Conservation (phyloP, 2,797 vertebrate species). For the Gymnopithys bicolor region DNA sequence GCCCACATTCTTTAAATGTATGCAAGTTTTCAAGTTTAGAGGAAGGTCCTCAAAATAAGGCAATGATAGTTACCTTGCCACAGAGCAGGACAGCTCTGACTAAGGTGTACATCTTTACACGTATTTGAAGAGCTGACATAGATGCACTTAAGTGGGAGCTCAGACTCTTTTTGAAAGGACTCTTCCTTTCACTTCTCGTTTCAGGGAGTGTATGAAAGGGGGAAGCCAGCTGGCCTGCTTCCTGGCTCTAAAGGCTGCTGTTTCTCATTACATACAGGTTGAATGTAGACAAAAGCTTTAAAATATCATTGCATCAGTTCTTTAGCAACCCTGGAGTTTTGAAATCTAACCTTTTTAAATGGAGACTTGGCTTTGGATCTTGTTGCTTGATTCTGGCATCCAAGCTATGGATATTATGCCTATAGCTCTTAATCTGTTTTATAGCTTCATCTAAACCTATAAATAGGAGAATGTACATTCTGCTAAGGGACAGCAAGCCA, state of each 20-base stretch:
- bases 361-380: not conserved
- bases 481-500: not conserved
- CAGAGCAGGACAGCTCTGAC: not conserved
- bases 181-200: not conserved
- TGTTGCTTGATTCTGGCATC: not conserved
- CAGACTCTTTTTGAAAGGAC: not conserved
- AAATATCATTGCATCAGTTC: not conserved
- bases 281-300: not conserved
- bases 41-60: not conserved
- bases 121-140: not conserved
- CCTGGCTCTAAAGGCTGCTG: not conserved
- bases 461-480: not conserved
- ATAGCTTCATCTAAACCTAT: not conserved
- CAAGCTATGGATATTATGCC: not conserved
- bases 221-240: not conserved
- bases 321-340: not conserved
- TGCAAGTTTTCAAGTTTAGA: not conserved
- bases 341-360: not conserved
- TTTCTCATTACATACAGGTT: not conserved
- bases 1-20: not conserved
- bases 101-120: not conserved
- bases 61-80: not conserved
- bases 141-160: not conserved
- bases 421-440: not conserved
- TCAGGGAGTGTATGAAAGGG: not conserved